Conservation (phyloP, 2,888 invertebrate genomes). For the Caenorhabditis macrosperma region DNA sequence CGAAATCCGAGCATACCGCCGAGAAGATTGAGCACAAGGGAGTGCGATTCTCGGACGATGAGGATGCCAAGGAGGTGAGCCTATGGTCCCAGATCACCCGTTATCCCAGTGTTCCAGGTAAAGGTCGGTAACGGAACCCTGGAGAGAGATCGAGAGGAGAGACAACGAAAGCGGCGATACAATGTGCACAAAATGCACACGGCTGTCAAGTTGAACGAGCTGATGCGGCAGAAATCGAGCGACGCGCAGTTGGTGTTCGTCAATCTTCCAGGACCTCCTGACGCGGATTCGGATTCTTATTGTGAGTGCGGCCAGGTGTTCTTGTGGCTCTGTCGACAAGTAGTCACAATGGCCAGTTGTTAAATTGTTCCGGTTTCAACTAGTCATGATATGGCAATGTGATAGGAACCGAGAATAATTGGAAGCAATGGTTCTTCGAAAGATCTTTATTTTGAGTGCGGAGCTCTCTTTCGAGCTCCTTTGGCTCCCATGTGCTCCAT, state of each 20-base stretch:
- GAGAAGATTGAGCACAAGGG: constrained; percentile 80
- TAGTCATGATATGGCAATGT: too few relatives aligned
- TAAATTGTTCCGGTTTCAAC: too few relatives aligned
- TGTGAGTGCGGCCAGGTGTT: constrained; percentile 69
- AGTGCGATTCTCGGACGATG: constrained; percentile 65
- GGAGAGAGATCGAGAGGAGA: constrained; percentile 53
- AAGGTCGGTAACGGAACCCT: constrained; percentile 58
- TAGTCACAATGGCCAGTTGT: too few relatives aligned
- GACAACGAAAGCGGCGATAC: constrained; percentile 67
- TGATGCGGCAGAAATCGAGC: constrained; percentile 95
- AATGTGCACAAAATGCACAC: constrained; percentile 98
- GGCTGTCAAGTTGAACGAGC: constrained; percentile 97
- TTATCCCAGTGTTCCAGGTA: constrained; percentile 8
- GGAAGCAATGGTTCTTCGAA: too few relatives aligned
- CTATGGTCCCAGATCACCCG: background rate
- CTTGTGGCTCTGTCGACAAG: too few relatives aligned
- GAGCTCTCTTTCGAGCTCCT: too few relatives aligned
- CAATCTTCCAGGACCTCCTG: constrained; percentile 96
- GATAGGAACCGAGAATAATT: too few relatives aligned
- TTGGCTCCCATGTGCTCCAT: too few relatives aligned
- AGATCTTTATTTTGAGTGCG: too few relatives aligned
- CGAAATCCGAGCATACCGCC: constrained; percentile 81
- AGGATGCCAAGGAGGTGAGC: constrained; percentile 57
- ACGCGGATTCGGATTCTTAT: constrained; percentile 74
- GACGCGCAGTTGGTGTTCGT: constrained; percentile 98